These are phyloP conservation scores for Rhimphoctona megacephalus DNA, from an alignment of 2,888 invertebrate species.

Conservation along the genomic window DNA sequence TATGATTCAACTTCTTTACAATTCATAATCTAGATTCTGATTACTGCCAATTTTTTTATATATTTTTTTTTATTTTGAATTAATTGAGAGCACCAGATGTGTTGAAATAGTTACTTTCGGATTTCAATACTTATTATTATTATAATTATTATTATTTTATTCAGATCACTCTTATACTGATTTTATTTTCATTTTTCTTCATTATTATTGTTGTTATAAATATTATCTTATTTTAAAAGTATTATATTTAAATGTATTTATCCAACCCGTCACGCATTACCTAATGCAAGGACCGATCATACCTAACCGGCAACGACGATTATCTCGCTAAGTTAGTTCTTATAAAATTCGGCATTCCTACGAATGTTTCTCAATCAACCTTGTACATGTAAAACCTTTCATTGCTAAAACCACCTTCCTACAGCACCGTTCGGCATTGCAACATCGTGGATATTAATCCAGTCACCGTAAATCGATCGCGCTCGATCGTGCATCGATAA, in stretches of 20 bases:
- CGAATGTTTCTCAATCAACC: slow-evolving; percentile 55
- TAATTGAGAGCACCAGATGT: not conserved
- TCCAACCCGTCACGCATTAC: not conserved
- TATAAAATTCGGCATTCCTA: slow-evolving; percentile 55
- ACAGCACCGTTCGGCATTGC: slow-evolving; percentile 26
- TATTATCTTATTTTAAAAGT: too few relatives aligned
- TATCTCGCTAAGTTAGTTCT: slow-evolving; percentile 17
- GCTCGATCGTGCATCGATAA: slow-evolving; percentile 8
- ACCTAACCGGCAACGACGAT: not conserved
- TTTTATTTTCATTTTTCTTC: too few relatives aligned
- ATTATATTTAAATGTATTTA: too few relatives aligned
- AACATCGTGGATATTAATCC: slow-evolving; percentile 31
- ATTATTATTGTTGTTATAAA: too few relatives aligned
- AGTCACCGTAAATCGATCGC: slow-evolving; percentile 3
- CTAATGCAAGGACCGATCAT: not conserved
- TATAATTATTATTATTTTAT: not conserved
- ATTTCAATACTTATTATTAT: not conserved
- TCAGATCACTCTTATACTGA: not conserved
- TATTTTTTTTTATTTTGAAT: not conserved
- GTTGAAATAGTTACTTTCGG: not conserved
- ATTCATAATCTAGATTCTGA: not conserved
- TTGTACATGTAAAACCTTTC: slow-evolving; percentile 46
- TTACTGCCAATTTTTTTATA: not conserved
- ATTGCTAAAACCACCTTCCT: slow-evolving; percentile 34
- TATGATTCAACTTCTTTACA: not conserved